phyloP scores from a whole-genome alignment of 2,888 invertebrate genomes.

The Mesorhabditis sp. region DNA sequence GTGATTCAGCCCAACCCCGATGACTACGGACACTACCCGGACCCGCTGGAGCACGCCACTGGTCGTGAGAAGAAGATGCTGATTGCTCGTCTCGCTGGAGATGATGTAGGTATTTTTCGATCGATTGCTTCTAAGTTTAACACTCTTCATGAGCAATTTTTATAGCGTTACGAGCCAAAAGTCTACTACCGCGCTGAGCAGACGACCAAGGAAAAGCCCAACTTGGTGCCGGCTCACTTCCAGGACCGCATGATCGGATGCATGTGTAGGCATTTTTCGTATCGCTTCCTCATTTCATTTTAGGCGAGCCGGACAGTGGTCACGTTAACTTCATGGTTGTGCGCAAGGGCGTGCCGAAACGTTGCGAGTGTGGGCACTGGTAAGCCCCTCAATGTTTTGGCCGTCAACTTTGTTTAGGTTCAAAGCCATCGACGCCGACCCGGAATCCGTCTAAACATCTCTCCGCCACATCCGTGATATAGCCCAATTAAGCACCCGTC shows the following conservation, averaged over 20 bases:
- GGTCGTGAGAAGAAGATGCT: slow-evolving; percentile 86
- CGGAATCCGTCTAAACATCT: slow-evolving; percentile 45
- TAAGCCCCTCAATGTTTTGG: slow-evolving; percentile 8
- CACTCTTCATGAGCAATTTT: not conserved
- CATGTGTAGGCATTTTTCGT: slow-evolving; percentile 68
- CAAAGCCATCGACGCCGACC: slow-evolving; percentile 71
- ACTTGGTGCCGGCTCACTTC: slow-evolving; percentile 82
- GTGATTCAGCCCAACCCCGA: slow-evolving; percentile 36
- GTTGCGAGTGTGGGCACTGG: slow-evolving; percentile 79
- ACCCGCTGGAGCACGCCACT: slow-evolving; percentile 86
- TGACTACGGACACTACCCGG: slow-evolving; percentile 64
- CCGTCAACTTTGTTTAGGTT: slow-evolving; percentile 66
- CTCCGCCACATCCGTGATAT: slow-evolving; percentile 3
- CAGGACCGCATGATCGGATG: slow-evolving; percentile 88
- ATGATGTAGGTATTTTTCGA: slow-evolving; percentile 67
- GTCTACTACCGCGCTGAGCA: slow-evolving; percentile 56
- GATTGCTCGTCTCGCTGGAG: slow-evolving; percentile 78
- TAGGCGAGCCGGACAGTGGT: slow-evolving; percentile 80
- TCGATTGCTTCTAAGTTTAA: not conserved
- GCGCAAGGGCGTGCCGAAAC: slow-evolving; percentile 78
- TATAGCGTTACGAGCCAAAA: slow-evolving; percentile 57
- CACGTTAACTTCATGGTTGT: slow-evolving; percentile 91
- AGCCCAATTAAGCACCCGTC: not conserved
- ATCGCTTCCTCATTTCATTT: not conserved
- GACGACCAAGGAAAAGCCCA: slow-evolving; percentile 81